Evolutionary conservation across 2,797 vertebrate species (phyloP), one percentile per base, ranked within the genome.

Genomic region (Sarcoramphus papa): DNA sequence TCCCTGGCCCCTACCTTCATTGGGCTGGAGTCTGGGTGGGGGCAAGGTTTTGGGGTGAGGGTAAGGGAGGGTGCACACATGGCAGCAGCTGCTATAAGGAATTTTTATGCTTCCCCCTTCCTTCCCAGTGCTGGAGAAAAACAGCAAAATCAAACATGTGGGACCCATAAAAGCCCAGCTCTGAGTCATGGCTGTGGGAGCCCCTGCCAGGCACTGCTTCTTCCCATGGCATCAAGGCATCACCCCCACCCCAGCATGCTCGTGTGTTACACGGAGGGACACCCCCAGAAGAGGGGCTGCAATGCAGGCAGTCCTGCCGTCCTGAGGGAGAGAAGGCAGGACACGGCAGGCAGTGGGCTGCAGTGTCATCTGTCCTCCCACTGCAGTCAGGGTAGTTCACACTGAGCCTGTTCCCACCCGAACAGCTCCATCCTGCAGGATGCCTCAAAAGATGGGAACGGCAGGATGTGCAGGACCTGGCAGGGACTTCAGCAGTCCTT

Each of bases 91-190:
- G 93, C 91, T 30, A 1, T 2, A 4, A 85, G 95, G 95, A 96
- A 96, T 94, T 92, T 94, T 92, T 87, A 86, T 62, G 85, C 92
- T 90, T 95, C 91, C 91, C 80, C 41, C 45, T 95, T 94, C 92
- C 92, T 83, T 54, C 77, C 35, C n/a, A 19, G 92, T 3, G 56
- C 83, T 84, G 94, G 90, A 73, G 83, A 88, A 76, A 84, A 90
- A 70, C 16, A 8, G 75, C 88, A 85, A 40, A 86, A 84, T 1
- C 31, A 83, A 94, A 96, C 91, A 94, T 86, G 78, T 96, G 96
- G 94, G 95, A 97, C 76, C 81, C 72, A 95, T 96, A 92, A 96
- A 85, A 60, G 23, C 72, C 54, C 78, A 37, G 67, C 91, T 90
- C 79, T 63, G 85, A 93, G 91, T 93, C 78, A 84, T 0, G 14